Percentiles rank a stretch among this genome's conserved stretches.
Conservation (phyloP, 2,888 invertebrate species). For the Seladonia tumulorum region DNA sequence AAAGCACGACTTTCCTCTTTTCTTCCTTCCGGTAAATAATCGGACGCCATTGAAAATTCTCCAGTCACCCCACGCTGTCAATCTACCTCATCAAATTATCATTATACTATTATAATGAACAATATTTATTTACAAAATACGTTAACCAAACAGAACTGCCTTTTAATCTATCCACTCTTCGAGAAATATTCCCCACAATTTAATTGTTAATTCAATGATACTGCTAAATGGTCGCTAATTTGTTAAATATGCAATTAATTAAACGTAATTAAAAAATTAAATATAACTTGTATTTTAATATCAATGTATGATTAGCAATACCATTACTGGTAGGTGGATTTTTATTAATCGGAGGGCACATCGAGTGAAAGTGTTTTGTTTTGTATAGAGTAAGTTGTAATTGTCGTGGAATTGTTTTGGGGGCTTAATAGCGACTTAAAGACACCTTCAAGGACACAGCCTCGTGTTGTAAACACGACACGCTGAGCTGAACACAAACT, state of each 20-base stretch:
- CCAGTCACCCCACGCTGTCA: background rate
- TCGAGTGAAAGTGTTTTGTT: background rate
- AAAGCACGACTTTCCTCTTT: background rate
- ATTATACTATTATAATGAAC: background rate
- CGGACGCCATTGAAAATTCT: background rate
- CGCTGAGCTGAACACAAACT: conserved; percentile 80
- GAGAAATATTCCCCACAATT: background rate
- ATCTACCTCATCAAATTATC: background rate
- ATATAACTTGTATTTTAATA: background rate
- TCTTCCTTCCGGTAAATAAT: background rate
- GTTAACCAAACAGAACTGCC: background rate
- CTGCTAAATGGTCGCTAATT: background rate
- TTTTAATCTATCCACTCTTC: too few species aligned
- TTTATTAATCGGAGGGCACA: background rate
- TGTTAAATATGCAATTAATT: background rate
- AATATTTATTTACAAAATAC: background rate
- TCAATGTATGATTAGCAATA: background rate
- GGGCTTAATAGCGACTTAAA: background rate
- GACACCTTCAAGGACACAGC: background rate
- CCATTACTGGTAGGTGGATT: background rate
- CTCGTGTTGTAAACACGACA: conserved; percentile 41
- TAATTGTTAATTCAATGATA: background rate
- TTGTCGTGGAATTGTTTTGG: background rate
- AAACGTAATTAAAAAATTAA: too few species aligned
- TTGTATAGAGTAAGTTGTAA: too few species aligned